A percentile compares a stretch with the other conserved stretches of the same genome.
Evolutionary conservation across 2,113 vertebrate genomes (phyloP).

Genomic region (Seriola dumerili): DNA sequence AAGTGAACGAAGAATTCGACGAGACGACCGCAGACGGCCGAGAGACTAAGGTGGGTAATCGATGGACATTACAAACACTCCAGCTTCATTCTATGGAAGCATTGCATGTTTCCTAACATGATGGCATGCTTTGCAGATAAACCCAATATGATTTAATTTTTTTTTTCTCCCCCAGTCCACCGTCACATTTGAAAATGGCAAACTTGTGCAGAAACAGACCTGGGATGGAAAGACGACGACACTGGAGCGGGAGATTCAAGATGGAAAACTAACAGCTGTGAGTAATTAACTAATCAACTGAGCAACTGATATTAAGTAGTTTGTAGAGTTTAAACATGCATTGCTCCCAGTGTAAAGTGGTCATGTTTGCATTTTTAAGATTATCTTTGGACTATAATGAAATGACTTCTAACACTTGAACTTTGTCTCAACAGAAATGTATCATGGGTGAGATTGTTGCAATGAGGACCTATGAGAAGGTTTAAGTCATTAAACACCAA

Average conservation of each 20-base stretch:
- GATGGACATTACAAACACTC: rapidly evolving
- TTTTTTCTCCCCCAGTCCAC: constrained; percentile 80
- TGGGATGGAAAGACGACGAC: constrained; percentile 77
- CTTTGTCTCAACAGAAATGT: constrained; percentile 86
- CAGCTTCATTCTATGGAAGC: neutral
- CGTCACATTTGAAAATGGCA: constrained; percentile 82
- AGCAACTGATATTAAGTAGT: neutral
- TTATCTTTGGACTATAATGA: rapidly evolving
- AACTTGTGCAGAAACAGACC: constrained; percentile 73
- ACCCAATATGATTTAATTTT: no score
- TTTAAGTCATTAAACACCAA: constrained; percentile 54
- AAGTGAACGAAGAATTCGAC: constrained; percentile 89
- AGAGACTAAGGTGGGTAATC: constrained; percentile 86
- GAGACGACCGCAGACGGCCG: constrained; percentile 92
- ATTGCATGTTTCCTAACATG: neutral
- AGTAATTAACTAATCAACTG: constrained; percentile 43
- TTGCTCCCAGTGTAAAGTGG: no score
- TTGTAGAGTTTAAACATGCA: no score
- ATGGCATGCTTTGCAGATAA: no score
- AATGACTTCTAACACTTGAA: constrained; percentile 1
- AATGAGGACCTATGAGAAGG: constrained; percentile 89
- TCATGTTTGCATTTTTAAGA: neutral
- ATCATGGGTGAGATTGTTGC: constrained; percentile 86
- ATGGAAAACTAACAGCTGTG: constrained; percentile 74
- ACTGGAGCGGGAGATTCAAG: constrained; percentile 72